Conservation (phyloP, 2,797 vertebrate genomes). For the Crocodylus rhombifer region DNA sequence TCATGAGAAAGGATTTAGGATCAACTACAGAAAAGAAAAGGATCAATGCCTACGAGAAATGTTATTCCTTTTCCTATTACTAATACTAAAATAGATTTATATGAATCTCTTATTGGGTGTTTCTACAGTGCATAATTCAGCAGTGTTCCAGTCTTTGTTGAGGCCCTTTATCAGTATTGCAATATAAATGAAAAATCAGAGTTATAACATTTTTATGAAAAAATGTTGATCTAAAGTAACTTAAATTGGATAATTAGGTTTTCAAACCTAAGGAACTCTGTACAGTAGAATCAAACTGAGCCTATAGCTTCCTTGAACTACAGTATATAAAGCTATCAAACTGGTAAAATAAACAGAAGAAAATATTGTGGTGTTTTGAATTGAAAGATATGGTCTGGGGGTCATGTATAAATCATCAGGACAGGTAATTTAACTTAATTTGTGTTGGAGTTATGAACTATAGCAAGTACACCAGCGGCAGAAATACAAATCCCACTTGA, state of each 20-base stretch:
- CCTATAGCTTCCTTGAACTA: not conserved
- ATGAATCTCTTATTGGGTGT: not conserved
- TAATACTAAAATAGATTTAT: not conserved
- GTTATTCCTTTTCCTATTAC: not conserved
- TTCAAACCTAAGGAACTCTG: not conserved
- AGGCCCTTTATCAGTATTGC: not conserved
- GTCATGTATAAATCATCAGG: slow-evolving; percentile 41
- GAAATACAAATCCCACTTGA: slow-evolving; percentile 19
- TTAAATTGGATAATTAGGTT: not conserved
- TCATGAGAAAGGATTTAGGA: not conserved
- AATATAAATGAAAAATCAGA: not conserved
- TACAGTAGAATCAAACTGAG: not conserved
- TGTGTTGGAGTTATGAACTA: slow-evolving; percentile 41
- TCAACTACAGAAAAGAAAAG: not conserved
- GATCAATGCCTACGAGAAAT: not conserved
- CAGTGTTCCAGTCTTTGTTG: not conserved
- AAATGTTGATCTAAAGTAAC: not conserved
- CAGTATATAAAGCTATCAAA: not conserved
- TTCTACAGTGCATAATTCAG: not conserved
- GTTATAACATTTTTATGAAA: too few species aligned
- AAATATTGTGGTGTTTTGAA: slow-evolving; percentile 31
- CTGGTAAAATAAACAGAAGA: not conserved
- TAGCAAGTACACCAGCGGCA: not conserved
- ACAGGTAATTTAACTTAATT: slow-evolving; percentile 38
- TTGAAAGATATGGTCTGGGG: not conserved